Base-by-base conservation (phyloP, 2,797 vertebrate genomes). In the Hybognathus amarus region DNA sequence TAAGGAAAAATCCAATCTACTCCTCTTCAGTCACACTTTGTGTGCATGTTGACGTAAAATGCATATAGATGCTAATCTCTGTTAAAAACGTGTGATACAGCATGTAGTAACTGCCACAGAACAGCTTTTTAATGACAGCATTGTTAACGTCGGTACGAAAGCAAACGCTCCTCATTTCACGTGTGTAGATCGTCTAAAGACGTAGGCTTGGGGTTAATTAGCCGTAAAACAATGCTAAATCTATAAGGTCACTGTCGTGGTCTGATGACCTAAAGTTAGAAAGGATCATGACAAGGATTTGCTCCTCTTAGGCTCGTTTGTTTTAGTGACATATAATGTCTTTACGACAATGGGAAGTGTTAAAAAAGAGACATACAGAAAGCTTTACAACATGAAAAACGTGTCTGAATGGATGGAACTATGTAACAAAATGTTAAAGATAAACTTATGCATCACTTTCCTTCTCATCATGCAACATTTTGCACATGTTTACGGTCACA, bases 151-250 rank as follows among this genome's bases (percentile, higher is more conserved):
- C 61, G 30, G 30, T 79, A 69, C 20, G 18, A 52, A 61, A 79
- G 80, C 73, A 40, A 47, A 81, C n/a, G 30, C 66, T 78, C 59
- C 18, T 84, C 47, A 59, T 77, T 64, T 84, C 69, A 80, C 36
- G 70, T 71, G 83, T 84, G 78, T 82, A 83, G 42, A 83, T 86
- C 77, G 79, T 86, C 88, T 85, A 85, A 83, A 90, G 88, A 90
- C 75, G 70, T 79, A 83, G 78, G 86, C 82, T 85, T 79, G 71
- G 82, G 88, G 86, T 89, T 90, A 89, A 90, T 89, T 89, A 83
- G 85, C 85, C 83, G 84, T 87, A 89, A 90, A 89, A 90, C 85
- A 90, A 89, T 83, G 86, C 85, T 84, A 86, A n/a, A 89, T 87
- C 87, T 87, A 86, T 86, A 84, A 87, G 88, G 87, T 87, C 85